Evolutionary conservation across 2,113 vertebrate genomes (phyloP).

Genomic region (Tinamus guttatus): DNA sequence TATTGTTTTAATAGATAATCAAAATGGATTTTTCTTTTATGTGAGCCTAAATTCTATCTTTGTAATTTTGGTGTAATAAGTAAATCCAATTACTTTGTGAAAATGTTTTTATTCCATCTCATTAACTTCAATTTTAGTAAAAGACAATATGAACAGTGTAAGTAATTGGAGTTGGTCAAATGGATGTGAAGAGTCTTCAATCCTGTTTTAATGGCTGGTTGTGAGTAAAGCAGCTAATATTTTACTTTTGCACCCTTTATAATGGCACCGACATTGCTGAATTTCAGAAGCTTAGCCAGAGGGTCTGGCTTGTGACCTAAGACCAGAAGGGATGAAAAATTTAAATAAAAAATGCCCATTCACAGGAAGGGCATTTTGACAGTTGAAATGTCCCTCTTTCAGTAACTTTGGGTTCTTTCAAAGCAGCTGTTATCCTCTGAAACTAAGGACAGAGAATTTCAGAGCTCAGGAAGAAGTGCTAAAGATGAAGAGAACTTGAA

Average conservation of each 20-base stretch:
- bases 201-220: background rate
- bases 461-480: background rate
- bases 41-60: background rate
- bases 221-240: background rate
- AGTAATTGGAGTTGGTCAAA: background rate
- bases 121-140: background rate
- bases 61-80: background rate
- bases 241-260: background rate
- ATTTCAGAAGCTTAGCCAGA: background rate
- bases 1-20: background rate
- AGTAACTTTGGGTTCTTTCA: background rate
- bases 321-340: background rate
- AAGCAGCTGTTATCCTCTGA: background rate
- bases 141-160: background rate
- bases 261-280: background rate
- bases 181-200: background rate
- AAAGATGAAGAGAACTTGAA: background rate
- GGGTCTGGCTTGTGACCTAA: background rate
- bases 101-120: slow-evolving; percentile 4
- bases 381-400: background rate
- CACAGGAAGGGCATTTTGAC: background rate
- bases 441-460: background rate
- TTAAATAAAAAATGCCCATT: background rate
- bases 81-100: slow-evolving; percentile 7
- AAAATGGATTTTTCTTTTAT: background rate